Evolutionary conservation across 1,140 invertebrate species (phyloP).

Genomic region (Cyrtorhinus lividipennis): DNA sequence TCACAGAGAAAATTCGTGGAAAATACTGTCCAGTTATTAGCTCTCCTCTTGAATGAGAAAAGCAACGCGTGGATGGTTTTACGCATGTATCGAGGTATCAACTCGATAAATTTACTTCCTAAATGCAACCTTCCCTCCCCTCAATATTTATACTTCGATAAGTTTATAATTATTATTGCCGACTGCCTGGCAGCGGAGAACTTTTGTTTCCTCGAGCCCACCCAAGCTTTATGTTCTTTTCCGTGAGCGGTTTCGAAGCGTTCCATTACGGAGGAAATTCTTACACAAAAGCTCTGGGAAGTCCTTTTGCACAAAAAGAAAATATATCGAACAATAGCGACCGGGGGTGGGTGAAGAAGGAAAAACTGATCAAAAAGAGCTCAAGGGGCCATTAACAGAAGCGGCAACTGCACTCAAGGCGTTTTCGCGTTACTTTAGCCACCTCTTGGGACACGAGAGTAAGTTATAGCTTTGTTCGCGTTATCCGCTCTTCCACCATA

Average conservation of each 20-base stretch:
- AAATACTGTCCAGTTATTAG: no score
- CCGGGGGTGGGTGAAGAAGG: not conserved
- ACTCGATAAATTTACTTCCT: no score
- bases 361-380: conserved; percentile 10
- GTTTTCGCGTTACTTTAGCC: conserved; percentile 4
- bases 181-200: no score
- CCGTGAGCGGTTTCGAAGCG: not conserved
- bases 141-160: no score
- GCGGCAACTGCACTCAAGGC: conserved; percentile 4
- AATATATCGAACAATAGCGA: not conserved
- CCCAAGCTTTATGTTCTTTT: not conserved
- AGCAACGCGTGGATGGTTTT: no score
- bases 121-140: no score
- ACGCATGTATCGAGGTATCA: no score
- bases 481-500: not conserved
- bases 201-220: no score
- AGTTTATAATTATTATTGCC: no score
- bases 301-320: not conserved
- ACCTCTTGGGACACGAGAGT: not conserved
- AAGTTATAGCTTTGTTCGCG: conserved; percentile 3
- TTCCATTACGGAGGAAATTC: conserved; percentile 1
- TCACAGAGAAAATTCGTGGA: no score
- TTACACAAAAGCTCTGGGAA: not conserved
- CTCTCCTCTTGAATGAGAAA: no score
- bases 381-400: conserved; percentile 7